Percentiles rank a stretch among this genome's conserved stretches.
phyloP scores from a whole-genome alignment of 2,113 vertebrate genomes.

The Anthoscopus minutus region DNA sequence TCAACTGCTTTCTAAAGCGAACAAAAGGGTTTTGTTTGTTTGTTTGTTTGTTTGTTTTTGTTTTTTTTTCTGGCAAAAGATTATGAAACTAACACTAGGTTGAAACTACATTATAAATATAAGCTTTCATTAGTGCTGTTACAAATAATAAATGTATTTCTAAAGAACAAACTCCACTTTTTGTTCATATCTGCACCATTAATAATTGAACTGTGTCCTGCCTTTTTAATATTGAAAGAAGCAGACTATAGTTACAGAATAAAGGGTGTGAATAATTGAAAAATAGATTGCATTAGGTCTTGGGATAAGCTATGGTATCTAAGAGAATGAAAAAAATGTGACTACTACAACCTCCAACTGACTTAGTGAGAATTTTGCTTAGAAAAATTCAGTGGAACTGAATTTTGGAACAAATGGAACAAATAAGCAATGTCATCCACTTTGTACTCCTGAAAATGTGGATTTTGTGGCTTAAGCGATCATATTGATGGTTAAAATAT shows the following conservation, averaged over 20 bases:
- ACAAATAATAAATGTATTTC: background rate
- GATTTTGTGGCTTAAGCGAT: background rate
- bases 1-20: background rate
- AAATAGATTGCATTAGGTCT: background rate
- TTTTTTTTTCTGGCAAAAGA: background rate
- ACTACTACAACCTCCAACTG: background rate
- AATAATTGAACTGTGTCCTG: background rate
- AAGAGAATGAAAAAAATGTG: background rate
- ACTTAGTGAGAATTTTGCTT: background rate
- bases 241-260: background rate
- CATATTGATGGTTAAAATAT: background rate
- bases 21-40: background rate
- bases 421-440: background rate
- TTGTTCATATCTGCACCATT: slow-evolving; percentile 17
- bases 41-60: background rate
- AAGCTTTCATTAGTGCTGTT: background rate
- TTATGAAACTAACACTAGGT: background rate
- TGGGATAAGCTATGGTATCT: background rate
- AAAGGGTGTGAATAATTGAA: background rate
- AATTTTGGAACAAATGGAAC: no score
- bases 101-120: background rate
- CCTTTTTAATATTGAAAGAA: background rate
- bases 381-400: background rate
- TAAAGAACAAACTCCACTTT: background rate
- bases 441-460: background rate